phyloP scores from a whole-genome alignment of 2,888 invertebrate species.

The Troides aeacus region DNA sequence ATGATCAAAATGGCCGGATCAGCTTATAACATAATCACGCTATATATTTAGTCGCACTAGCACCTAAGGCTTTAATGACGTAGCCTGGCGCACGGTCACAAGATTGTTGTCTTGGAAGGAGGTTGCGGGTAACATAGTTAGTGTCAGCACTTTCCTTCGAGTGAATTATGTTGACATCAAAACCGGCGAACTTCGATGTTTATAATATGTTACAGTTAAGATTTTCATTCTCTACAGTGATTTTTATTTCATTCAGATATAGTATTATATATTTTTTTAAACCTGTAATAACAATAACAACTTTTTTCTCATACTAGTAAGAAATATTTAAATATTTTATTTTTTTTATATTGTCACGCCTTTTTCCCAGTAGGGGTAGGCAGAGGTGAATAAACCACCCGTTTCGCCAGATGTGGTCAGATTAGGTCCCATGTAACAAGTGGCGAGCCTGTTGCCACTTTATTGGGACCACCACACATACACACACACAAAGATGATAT shows the following conservation, averaged over 20 bases:
- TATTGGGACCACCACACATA: too few species aligned
- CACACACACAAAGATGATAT: too few species aligned
- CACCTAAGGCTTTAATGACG: conserved; percentile 17
- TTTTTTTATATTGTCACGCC: too few species aligned
- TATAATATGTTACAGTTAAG: background rate
- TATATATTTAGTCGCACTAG: conserved; percentile 20
- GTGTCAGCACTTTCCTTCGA: conserved; percentile 13
- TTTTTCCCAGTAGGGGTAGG: too few species aligned
- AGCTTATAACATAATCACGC: conserved; percentile 19
- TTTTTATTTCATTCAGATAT: background rate
- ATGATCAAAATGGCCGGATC: conserved; percentile 7
- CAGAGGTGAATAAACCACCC: too few species aligned
- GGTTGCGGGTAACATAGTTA: conserved; percentile 25
- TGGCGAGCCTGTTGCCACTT: too few species aligned
- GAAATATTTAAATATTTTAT: too few species aligned
- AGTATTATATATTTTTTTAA: background rate
- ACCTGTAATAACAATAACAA: too few species aligned
- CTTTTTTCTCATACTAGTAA: too few species aligned
- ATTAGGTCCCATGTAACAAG: too few species aligned
- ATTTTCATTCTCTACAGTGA: background rate
- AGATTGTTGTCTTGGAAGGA: conserved; percentile 22
- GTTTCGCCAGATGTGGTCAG: too few species aligned
- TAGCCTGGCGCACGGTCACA: conserved; percentile 13
- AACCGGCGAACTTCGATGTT: conserved; percentile 5
- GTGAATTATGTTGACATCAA: conserved; percentile 15